Conservation (phyloP, 2,888 invertebrate species). For the Ectropis crepuscularia region DNA sequence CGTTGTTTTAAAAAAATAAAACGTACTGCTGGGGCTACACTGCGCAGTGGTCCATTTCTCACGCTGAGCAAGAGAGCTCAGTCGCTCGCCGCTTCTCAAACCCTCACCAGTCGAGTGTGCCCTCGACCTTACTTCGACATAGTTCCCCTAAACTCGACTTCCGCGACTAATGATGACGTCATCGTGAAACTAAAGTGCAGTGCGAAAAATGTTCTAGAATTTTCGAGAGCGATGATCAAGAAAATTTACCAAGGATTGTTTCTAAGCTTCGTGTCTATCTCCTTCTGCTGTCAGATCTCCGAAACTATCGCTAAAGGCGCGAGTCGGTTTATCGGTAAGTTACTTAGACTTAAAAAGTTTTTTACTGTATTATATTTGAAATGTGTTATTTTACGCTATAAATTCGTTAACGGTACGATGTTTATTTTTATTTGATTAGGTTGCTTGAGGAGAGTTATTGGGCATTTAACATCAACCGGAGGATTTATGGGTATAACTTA, state of each 20-base stretch:
- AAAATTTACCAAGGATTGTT: constrained; percentile 79
- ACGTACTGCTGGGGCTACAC: constrained; percentile 60
- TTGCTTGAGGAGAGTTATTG: too few species aligned
- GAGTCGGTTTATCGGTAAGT: constrained; percentile 78
- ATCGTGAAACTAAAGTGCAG: constrained; percentile 43
- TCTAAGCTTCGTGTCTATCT: constrained; percentile 78
- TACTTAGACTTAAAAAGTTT: neutral
- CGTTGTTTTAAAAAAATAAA: constrained; percentile 59
- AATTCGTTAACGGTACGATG: too few species aligned
- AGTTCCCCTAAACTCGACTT: constrained; percentile 40
- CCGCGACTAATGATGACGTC: constrained; percentile 44
- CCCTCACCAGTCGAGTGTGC: constrained; percentile 60
- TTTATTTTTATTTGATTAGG: too few species aligned
- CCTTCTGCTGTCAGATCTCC: constrained; percentile 79
- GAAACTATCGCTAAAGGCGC: constrained; percentile 81
- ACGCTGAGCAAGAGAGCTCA: constrained; percentile 58
- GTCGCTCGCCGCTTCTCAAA: constrained; percentile 57
- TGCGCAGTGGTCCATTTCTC: constrained; percentile 73
- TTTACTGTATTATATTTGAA: too few species aligned
- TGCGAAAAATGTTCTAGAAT: constrained; percentile 37
- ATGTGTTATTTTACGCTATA: too few species aligned
- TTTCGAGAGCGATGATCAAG: constrained; percentile 65
- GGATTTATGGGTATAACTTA: too few species aligned
- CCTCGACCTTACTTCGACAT: constrained; percentile 68
- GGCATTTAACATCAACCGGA: too few species aligned